Evolutionary conservation across 2,888 invertebrate genomes (phyloP).

Genomic region (Camponotus fellah): DNA sequence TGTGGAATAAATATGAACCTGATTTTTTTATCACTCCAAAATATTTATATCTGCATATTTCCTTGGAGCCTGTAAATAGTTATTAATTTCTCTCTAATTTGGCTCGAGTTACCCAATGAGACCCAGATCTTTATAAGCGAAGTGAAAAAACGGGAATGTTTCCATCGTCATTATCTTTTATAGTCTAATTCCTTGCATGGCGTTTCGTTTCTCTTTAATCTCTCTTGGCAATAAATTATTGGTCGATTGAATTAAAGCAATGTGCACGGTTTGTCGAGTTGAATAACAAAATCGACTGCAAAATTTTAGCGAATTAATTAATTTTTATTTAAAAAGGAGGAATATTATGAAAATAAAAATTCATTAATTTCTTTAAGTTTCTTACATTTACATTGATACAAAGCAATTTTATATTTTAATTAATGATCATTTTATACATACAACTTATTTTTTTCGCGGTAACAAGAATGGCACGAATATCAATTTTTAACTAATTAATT

Average conservation of each 20-base stretch:
- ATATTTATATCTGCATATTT: no score
- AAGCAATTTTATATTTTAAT: not conserved
- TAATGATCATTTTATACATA: not conserved
- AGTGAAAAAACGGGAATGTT: not conserved
- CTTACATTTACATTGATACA: not conserved
- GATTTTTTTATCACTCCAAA: no score
- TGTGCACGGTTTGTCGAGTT: not conserved
- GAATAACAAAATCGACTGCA: not conserved
- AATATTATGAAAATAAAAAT: not conserved
- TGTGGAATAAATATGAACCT: no score
- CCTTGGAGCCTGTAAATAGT: no score
- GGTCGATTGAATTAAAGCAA: not conserved
- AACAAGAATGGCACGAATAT: not conserved
- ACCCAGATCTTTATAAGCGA: not conserved
- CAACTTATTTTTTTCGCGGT: not conserved
- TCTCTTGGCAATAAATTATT: not conserved
- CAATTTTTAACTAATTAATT: not conserved
- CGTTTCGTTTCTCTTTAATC: not conserved
- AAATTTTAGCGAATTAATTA: not conserved
- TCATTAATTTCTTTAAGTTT: not conserved
- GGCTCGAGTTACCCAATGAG: slow-evolving; percentile 23
- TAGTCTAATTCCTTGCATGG: not conserved
- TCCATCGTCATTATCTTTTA: not conserved
- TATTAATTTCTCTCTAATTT: slow-evolving; percentile 47
- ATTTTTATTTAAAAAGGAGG: not conserved